Percentiles rank a stretch among this genome's conserved stretches.
Conservation (phyloP, 2,113 vertebrate genomes). For the Ibidorhyncha struthersii region DNA sequence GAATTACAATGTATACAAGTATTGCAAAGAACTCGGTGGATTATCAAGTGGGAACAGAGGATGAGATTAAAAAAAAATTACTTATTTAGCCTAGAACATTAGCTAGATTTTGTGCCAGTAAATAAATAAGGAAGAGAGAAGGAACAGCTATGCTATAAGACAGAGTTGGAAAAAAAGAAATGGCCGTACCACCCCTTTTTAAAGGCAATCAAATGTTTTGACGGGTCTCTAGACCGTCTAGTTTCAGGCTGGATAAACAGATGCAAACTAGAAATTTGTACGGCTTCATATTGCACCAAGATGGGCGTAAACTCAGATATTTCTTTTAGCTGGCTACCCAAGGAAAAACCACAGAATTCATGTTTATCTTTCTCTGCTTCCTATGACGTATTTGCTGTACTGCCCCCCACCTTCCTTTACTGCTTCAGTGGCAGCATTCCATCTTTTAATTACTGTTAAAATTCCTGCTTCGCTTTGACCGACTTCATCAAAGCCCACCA, state of each 20-base stretch:
- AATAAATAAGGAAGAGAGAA: too few relatives aligned
- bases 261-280: not conserved
- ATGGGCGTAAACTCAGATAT: not conserved
- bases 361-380: not conserved
- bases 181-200: not conserved
- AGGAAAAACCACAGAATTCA: not conserved
- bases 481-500: not conserved
- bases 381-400: fast-evolving
- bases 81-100: too few relatives aligned
- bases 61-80: too few relatives aligned
- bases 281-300: not conserved
- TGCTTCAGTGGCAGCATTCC: not conserved
- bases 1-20: too few relatives aligned
- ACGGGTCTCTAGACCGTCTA: too few relatives aligned
- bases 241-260: not conserved
- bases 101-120: too few relatives aligned
- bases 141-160: too few relatives aligned
- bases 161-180: too few relatives aligned
- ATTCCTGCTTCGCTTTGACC: not conserved
- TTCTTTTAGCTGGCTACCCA: fast-evolving
- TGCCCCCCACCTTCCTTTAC: not conserved
- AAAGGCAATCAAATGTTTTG: fast-evolving
- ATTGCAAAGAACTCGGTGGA: too few relatives aligned
- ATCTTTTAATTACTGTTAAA: not conserved
- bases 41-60: too few relatives aligned